These are phyloP conservation scores for Physocephala rufipes DNA, from an alignment of 2,888 invertebrate species.

Conservation along the genomic window DNA sequence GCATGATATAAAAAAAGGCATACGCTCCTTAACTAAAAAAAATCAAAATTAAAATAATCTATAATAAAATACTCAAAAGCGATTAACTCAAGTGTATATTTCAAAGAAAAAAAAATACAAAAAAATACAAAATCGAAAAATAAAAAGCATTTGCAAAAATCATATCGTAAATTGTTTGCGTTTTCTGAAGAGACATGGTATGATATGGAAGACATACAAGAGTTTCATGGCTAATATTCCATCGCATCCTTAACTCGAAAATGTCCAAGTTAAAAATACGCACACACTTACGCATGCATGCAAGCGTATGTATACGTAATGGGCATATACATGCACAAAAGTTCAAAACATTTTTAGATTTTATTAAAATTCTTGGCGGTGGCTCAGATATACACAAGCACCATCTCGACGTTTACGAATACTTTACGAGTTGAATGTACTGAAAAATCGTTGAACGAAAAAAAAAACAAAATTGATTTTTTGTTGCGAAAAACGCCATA, in stretches of 20 bases:
- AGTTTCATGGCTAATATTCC: too few relatives aligned
- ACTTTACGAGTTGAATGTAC: constrained; percentile 14
- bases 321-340: neutral
- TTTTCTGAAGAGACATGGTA: too few relatives aligned
- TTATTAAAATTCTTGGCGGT: constrained; percentile 22
- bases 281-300: neutral
- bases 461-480: neutral
- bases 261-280: neutral
- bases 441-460: constrained; percentile 10
- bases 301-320: neutral
- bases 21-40: too few relatives aligned
- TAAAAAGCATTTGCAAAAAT: too few relatives aligned
- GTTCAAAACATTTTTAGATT: constrained; percentile 20
- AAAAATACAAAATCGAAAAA: too few relatives aligned
- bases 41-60: too few relatives aligned
- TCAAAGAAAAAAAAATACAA: too few relatives aligned
- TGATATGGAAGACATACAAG: too few relatives aligned
- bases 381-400: constrained; percentile 10
- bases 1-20: too few relatives aligned
- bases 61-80: too few relatives aligned
- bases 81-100: too few relatives aligned
- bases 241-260: neutral
- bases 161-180: too few relatives aligned
- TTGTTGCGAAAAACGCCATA: neutral
- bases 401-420: neutral